Evolutionary conservation across 2,888 invertebrate genomes (phyloP), one percentile per base, ranked within the genome.

Genomic region (Drosophila suboccidentalis): DNA sequence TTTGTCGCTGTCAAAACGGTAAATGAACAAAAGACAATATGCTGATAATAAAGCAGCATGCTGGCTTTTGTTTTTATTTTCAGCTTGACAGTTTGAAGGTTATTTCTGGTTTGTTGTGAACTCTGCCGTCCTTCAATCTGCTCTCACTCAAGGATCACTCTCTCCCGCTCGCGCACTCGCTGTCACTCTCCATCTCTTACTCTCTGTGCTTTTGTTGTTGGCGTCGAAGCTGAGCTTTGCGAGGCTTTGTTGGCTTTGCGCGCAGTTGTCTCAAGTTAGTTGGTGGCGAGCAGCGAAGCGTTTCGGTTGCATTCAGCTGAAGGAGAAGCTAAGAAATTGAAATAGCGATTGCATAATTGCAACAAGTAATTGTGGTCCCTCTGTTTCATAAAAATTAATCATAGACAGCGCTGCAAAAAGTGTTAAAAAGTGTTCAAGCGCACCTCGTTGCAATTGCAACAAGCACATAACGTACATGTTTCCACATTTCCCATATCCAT

Each of bases 1-100:
- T 60, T 58, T 55, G 63, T 53, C 22, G 39, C 19, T 39, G 43
- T 13, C 39, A 87, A 84, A 84, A 87, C 82, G 69, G 85, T 83
- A 86, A 83, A 83, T 76, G 51, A 62, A 39, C 36, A 57, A 36
- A 41, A 53, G 38, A 38, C 49, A 58, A 55, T 15, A 19, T 26
- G 34, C 26, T 34, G 46, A 49, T 46, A 63, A 75, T 70, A 60
- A 60, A 61, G 55, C 75, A 64, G 62, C 55, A 47, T 43, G 32
- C 50, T 49, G 11, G 41, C 57, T 58, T 64, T 78, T 78, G 72
- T 75, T 69, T 78, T 53, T 36, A 19, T 22, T 44, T 38, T 64
- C n/a, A 72, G 9, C 44, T 57, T 61, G 65, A 44, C 59, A 68
- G 32, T 10, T 46, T 58, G 58, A 80, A 80, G 80, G 81, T 72